Percentiles rank a stretch among this genome's conserved stretches.
Conservation (phyloP, 1,140 invertebrate species). For the Drosophila mayri region DNA sequence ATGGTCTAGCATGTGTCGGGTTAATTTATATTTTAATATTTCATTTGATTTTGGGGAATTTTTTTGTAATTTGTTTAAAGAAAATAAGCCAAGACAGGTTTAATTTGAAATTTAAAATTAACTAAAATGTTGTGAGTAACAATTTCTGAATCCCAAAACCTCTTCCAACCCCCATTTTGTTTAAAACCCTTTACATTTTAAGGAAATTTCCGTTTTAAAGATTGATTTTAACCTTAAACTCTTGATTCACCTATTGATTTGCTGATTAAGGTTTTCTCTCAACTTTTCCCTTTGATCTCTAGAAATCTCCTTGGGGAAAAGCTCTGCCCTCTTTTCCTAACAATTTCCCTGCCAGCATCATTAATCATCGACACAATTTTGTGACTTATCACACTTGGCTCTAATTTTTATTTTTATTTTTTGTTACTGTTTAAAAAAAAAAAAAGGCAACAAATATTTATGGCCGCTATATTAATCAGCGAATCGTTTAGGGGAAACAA, state of each 20-base stretch:
- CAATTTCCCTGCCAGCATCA: slow-evolving; percentile 11
- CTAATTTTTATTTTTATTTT: neutral
- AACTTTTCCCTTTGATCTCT: slow-evolving; percentile 4
- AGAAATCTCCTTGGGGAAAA: slow-evolving; percentile 2
- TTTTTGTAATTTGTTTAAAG: neutral
- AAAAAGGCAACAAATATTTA: slow-evolving; percentile 8
- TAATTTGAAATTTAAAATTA: too few relatives aligned
- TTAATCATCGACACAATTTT: slow-evolving; percentile 13
- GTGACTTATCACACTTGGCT: slow-evolving; percentile 14
- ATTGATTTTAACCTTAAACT: too few relatives aligned
- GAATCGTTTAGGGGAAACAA: slow-evolving; percentile 53
- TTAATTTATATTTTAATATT: neutral
- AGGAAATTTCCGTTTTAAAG: too few relatives aligned
- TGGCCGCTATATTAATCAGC: slow-evolving; percentile 37
- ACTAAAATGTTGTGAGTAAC: too few relatives aligned
- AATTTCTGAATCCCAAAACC: neutral
- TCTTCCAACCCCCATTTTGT: neutral
- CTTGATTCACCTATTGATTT: neutral
- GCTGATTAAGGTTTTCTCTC: neutral
- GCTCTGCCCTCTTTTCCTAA: neutral
- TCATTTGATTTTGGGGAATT: neutral
- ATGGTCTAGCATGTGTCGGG: neutral
- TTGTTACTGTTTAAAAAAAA: slow-evolving; percentile 6
- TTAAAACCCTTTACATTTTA: too few relatives aligned
- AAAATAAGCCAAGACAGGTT: neutral